Conservation (phyloP, 2,797 vertebrate species). For the Anomalospiza imberbis region DNA sequence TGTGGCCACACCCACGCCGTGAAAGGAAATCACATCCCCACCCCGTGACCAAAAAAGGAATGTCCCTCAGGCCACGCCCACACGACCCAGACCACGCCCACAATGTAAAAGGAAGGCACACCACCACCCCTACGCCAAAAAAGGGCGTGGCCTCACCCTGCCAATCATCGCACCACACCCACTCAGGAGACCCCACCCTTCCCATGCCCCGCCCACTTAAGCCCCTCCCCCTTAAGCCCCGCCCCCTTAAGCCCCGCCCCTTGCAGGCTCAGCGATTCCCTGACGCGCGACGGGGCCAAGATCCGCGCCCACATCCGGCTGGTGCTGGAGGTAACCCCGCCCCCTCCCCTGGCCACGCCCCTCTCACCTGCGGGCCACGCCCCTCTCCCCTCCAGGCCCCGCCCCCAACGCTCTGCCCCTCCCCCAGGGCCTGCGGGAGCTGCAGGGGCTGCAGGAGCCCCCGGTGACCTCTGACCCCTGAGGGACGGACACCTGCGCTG, state of each 20-base stretch:
- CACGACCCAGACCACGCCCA: fast-evolving
- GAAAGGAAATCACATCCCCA: fast-evolving
- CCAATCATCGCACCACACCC: not conserved
- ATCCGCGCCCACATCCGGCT: conserved; percentile 91
- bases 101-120: fast-evolving
- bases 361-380: not conserved
- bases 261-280: conserved; percentile 79
- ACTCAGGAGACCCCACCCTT: fast-evolving
- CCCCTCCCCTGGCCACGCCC: not conserved
- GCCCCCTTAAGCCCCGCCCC: not conserved
- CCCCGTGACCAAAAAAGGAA: no score
- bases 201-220: not conserved
- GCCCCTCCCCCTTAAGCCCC: not conserved
- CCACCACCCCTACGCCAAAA: not conserved
- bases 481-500: not conserved
- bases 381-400: no score
- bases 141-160: fast-evolving
- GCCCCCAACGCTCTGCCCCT: not conserved
- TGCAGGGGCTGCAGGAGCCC: conserved; percentile 80
- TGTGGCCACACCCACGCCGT: fast-evolving
- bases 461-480: not conserved
- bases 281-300: conserved; percentile 86
- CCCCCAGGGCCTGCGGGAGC: conserved; percentile 83
- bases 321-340: conserved; percentile 78
- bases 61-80: not conserved